A percentile compares a stretch with the other conserved stretches of the same genome.
Evolutionary conservation across 2,888 invertebrate genomes (phyloP).

Genomic region (Agriopis marginaria): DNA sequence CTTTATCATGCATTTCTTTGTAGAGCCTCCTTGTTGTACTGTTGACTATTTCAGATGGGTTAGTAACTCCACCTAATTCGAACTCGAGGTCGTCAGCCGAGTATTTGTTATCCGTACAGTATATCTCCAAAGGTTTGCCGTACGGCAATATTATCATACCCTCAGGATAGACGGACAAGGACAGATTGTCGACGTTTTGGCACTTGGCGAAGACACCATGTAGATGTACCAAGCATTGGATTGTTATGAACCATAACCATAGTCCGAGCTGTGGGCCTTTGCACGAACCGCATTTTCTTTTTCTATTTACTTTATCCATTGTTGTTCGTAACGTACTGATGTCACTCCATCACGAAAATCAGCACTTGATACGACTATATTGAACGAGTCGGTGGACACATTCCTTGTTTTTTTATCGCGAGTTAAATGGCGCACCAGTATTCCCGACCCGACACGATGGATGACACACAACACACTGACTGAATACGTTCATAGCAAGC

Average conservation of each 20-base stretch:
- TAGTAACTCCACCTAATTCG: conserved; percentile 47
- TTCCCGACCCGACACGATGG: conserved; percentile 75
- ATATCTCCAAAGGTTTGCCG: conserved; percentile 88
- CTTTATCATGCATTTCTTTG: conserved; percentile 83
- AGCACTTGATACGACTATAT: conserved; percentile 60
- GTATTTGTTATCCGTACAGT: conserved; percentile 85
- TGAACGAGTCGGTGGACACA: conserved; percentile 66
- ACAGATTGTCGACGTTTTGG: conserved; percentile 61
- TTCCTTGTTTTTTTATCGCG: conserved; percentile 71
- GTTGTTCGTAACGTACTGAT: conserved; percentile 56
- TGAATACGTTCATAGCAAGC: conserved; percentile 58
- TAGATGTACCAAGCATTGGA: conserved; percentile 70
- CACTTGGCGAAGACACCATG: conserved; percentile 72
- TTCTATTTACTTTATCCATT: conserved; percentile 69
- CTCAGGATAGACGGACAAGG: conserved; percentile 79
- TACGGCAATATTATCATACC: conserved; percentile 86
- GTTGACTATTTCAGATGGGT: conserved; percentile 85
- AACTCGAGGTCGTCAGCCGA: conserved; percentile 80
- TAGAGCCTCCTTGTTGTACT: conserved; percentile 87
- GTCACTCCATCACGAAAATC: conserved; percentile 74
- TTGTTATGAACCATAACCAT: conserved; percentile 73
- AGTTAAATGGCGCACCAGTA: conserved; percentile 79
- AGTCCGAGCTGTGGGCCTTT: conserved; percentile 65
- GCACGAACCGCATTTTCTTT: conserved; percentile 67
- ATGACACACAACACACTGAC: conserved; percentile 80